Conservation (phyloP, 2,888 invertebrate genomes). For the Maniola hyperantus region DNA sequence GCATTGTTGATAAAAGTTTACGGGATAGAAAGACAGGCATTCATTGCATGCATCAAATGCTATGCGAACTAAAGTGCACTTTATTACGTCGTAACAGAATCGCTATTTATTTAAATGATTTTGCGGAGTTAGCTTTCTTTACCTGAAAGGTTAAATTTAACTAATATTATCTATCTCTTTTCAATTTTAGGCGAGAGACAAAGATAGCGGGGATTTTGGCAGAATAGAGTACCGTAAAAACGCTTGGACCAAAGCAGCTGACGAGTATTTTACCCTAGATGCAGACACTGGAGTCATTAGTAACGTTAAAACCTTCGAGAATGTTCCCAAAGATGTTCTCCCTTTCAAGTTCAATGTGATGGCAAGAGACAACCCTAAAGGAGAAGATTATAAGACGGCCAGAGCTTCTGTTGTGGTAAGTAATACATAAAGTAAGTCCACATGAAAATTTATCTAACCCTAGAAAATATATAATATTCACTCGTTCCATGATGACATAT, state of each 20-base stretch:
- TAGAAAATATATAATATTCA: too few species aligned
- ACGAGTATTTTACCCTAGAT: conserved; percentile 88
- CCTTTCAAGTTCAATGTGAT: conserved; percentile 90
- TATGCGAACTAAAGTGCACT: too few species aligned
- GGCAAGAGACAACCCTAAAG: conserved; percentile 88
- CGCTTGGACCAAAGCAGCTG: conserved; percentile 74
- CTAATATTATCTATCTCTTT: background rate
- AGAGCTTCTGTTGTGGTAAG: conserved; percentile 86
- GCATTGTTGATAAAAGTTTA: too few species aligned
- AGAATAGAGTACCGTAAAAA: conserved; percentile 87
- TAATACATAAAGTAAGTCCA: background rate
- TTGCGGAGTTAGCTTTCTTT: too few species aligned
- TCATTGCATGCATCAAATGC: too few species aligned
- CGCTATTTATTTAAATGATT: too few species aligned
- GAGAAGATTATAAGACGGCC: conserved; percentile 84
- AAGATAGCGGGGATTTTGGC: conserved; percentile 92
- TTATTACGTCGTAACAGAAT: too few species aligned
- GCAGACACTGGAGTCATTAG: conserved; percentile 88
- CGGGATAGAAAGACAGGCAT: too few species aligned
- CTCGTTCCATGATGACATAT: too few species aligned
- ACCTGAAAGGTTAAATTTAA: background rate
- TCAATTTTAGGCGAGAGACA: conserved; percentile 87
- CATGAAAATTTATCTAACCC: too few species aligned
- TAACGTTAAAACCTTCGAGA: conserved; percentile 88
- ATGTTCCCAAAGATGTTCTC: conserved; percentile 82